Conservation (phyloP, 1,140 invertebrate genomes). For the Calliphora vicina region DNA sequence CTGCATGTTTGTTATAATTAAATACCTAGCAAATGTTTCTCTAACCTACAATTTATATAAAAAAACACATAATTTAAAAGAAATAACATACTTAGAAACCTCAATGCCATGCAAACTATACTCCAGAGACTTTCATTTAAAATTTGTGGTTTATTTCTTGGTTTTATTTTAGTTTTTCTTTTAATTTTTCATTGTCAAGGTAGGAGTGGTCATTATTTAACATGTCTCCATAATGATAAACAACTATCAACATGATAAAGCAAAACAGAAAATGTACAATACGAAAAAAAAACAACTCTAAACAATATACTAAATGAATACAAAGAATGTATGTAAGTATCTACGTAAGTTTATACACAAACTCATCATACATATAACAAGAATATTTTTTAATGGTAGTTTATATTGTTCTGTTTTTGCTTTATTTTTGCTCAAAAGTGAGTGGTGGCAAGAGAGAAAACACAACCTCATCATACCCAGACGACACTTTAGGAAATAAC, state of each 20-base stretch:
- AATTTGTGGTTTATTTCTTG: not conserved
- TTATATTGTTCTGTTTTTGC: not conserved
- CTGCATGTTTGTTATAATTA: not conserved
- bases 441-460: not conserved
- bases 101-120: not conserved
- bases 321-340: not conserved
- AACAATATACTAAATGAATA: not conserved
- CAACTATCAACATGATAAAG: not conserved
- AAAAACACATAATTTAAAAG: not conserved
- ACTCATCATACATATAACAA: not conserved
- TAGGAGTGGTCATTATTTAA: conserved; percentile 5
- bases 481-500: not conserved
- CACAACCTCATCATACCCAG: not conserved
- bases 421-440: not conserved
- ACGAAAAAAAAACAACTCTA: not conserved
- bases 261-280: not conserved
- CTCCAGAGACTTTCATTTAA: not conserved
- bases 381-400: not conserved
- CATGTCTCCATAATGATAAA: conserved; percentile 6
- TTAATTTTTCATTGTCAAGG: not conserved
- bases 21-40: not conserved
- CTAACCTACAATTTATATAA: not conserved
- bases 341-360: not conserved
- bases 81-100: not conserved
- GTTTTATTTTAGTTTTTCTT: not conserved